Conservation (phyloP, 2,888 invertebrate species). For the Diaperis boleti region DNA sequence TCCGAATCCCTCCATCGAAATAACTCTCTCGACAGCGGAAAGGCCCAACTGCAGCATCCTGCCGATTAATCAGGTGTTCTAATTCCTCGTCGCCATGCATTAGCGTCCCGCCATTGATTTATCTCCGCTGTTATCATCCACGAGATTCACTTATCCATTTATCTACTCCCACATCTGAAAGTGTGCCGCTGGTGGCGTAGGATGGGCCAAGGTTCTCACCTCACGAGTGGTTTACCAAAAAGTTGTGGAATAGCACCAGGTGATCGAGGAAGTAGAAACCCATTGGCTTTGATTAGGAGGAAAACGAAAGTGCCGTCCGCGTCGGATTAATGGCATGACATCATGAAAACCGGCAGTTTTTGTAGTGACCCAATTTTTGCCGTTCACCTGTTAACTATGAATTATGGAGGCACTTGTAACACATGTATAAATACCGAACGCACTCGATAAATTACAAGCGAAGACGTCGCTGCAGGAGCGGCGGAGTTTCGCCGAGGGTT, state of each 20-base stretch:
- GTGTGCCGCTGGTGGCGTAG: constrained; percentile 17
- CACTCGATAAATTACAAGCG: constrained; percentile 60
- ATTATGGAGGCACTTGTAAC: constrained; percentile 60
- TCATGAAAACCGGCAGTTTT: constrained; percentile 12
- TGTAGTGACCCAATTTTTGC: constrained; percentile 45
- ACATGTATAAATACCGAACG: constrained; percentile 63
- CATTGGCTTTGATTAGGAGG: constrained; percentile 10
- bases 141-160: constrained; percentile 22
- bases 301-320: too few relatives aligned
- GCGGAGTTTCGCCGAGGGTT: constrained; percentile 7
- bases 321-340: too few relatives aligned
- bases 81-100: constrained; percentile 10
- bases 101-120: constrained; percentile 17
- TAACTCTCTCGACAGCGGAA: too few relatives aligned
- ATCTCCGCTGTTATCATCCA: constrained; percentile 12
- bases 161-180: constrained; percentile 23
- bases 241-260: too few relatives aligned
- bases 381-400: constrained; percentile 56
- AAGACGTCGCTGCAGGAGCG: constrained; percentile 51
- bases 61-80: constrained; percentile 13
- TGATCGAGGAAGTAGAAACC: background rate
- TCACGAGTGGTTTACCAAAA: background rate
- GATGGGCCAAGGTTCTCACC: constrained; percentile 7
- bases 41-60: background rate
- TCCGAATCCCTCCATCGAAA: too few relatives aligned